These are phyloP conservation scores for Neoseiulus cucumeris DNA, from an alignment of 1,140 invertebrate species.

Conservation along the genomic window DNA sequence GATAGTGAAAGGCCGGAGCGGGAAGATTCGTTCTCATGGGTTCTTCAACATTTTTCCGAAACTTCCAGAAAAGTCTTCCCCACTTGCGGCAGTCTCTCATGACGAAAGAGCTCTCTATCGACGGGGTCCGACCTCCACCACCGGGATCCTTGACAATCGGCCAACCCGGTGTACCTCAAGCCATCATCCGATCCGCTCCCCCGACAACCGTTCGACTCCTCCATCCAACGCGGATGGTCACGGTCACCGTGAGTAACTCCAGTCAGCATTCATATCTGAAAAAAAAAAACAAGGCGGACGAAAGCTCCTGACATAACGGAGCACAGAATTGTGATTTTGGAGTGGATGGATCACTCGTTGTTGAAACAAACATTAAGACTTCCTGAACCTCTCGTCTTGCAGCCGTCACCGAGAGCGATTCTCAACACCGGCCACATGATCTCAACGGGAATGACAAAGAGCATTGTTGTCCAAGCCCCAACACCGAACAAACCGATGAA, in stretches of 20 bases:
- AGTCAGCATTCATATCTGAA: no score
- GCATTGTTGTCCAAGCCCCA: neutral
- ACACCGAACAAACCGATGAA: constrained; percentile 8
- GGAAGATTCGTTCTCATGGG: constrained; percentile 10
- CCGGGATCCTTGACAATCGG: constrained; percentile 21
- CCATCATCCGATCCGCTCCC: constrained; percentile 8
- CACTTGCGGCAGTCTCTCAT: constrained; percentile 70
- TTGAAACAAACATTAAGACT: no score
- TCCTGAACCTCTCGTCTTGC: neutral
- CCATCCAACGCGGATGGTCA: constrained; percentile 1
- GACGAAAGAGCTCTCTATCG: constrained; percentile 75
- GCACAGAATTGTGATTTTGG: no score
- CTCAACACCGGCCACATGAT: neutral
- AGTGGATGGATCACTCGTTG: no score
- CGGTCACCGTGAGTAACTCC: constrained; percentile 14
- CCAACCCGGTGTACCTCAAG: constrained; percentile 14
- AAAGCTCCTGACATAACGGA: no score
- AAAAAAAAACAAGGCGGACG: no score
- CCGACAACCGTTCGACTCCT: constrained; percentile 14
- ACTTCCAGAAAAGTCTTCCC: constrained; percentile 74
- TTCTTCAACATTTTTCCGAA: constrained; percentile 13
- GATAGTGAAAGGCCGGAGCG: neutral
- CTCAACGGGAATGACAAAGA: neutral
- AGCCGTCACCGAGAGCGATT: neutral
- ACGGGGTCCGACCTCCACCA: constrained; percentile 75